Percentiles rank a stretch among this genome's conserved stretches.
Evolutionary conservation across 2,113 vertebrate species (phyloP).

Genomic region (Passer montanus): DNA sequence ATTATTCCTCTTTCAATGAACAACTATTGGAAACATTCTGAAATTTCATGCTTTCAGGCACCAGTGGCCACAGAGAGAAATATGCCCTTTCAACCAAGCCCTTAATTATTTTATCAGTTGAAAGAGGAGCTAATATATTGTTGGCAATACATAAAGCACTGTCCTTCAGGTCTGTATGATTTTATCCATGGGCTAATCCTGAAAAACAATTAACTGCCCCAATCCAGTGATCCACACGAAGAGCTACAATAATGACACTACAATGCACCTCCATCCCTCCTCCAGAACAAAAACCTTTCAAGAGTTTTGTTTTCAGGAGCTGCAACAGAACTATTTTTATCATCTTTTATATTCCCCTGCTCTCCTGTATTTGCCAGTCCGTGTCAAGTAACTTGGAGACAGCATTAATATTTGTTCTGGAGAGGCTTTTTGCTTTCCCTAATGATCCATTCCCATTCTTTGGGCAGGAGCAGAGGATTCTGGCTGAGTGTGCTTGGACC

Average conservation of each 20-base stretch:
- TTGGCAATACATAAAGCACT: neutral
- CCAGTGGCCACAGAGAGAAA: neutral
- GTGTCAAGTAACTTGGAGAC: neutral
- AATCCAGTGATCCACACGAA: neutral
- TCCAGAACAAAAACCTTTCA: neutral
- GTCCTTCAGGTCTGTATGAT: neutral
- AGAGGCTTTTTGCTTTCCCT: neutral
- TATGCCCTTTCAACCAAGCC: conserved; percentile 31
- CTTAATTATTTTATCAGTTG: conserved; percentile 57
- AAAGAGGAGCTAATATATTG: conserved; percentile 25
- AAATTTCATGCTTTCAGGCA: conserved; percentile 65
- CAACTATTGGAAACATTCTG: conserved; percentile 33
- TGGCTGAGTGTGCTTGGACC: neutral
- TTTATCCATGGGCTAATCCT: neutral
- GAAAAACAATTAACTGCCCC: conserved; percentile 15
- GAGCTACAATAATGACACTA: neutral
- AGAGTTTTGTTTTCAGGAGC: neutral
- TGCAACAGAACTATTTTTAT: neutral
- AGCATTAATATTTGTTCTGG: neutral
- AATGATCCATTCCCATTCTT: neutral
- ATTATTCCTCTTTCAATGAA: conserved; percentile 48
- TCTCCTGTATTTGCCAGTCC: neutral
- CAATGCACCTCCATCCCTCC: neutral
- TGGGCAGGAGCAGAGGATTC: neutral
- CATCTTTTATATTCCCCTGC: neutral